Evolutionary conservation across 1,140 invertebrate species (phyloP).

Genomic region (Oncopodura yosiiana): DNA sequence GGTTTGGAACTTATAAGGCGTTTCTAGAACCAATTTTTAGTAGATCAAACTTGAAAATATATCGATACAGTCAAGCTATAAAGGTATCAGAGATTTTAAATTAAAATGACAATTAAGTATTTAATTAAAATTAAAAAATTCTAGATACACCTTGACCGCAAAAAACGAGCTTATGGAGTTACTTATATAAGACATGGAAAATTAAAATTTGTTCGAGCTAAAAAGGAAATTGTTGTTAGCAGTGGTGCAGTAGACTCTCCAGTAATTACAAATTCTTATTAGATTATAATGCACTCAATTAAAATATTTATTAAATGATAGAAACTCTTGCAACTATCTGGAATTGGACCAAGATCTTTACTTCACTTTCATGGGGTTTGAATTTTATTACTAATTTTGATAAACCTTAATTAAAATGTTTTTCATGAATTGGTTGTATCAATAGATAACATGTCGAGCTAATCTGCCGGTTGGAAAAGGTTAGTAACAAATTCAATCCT

Average conservation of each 20-base stretch:
- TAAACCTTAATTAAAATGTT: background rate
- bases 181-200: constrained; percentile 16
- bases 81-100: constrained; percentile 3
- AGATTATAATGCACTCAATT: background rate
- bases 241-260: constrained; percentile 39
- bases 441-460: constrained; percentile 20
- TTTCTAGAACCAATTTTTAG: constrained; percentile 56
- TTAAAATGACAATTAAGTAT: background rate
- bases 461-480: constrained; percentile 42
- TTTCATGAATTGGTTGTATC: background rate
- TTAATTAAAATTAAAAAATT: background rate
- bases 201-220: constrained; percentile 15
- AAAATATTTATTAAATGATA: background rate
- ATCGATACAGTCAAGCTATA: constrained; percentile 52
- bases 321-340: constrained; percentile 42
- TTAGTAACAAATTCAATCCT: too few relatives aligned
- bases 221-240: constrained; percentile 38
- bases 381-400: background rate
- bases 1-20: constrained; percentile 60
- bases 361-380: constrained; percentile 36
- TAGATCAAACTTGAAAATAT: constrained; percentile 54
- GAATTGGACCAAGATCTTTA: constrained; percentile 43
- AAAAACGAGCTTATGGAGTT: constrained; percentile 23
- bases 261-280: constrained; percentile 33
- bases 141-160: background rate